phyloP scores from a whole-genome alignment of 2,113 vertebrate genomes.

The Ginglymostoma cirratum region DNA sequence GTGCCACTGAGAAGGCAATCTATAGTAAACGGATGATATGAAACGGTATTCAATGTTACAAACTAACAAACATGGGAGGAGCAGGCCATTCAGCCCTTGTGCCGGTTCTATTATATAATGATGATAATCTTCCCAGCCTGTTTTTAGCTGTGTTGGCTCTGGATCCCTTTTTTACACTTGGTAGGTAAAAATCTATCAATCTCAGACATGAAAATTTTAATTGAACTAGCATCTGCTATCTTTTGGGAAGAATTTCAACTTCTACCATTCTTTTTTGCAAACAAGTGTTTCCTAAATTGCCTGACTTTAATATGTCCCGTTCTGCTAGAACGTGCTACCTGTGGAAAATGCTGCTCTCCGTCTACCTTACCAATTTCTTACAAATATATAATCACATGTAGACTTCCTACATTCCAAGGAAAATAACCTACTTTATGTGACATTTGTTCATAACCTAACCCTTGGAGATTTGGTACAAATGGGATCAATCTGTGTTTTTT shows the following conservation, averaged over 20 bases:
- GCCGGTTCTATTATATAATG: no score
- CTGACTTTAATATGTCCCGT: not conserved
- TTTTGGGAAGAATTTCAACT: not conserved
- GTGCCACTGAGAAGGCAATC: not conserved
- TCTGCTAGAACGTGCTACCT: not conserved
- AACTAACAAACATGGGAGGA: no score
- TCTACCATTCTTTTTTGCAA: not conserved
- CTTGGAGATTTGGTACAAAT: not conserved
- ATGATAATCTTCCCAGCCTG: no score
- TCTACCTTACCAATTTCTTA: not conserved
- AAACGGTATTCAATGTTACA: not conserved
- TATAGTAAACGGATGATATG: not conserved
- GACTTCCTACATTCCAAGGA: not conserved
- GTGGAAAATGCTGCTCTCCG: not conserved
- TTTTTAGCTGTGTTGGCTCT: no score
- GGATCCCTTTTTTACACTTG: not conserved
- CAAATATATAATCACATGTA: not conserved
- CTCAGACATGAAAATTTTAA: not conserved
- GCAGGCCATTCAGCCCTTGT: no score
- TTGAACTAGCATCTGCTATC: not conserved
- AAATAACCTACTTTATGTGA: not conserved
- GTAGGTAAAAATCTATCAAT: not conserved
- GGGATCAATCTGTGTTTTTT: not conserved
- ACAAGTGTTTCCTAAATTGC: not conserved
- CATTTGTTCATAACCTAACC: not conserved